Percentiles rank a stretch among this genome's conserved stretches.
Evolutionary conservation across 2,113 vertebrate species (phyloP).

Genomic region (Odobenus rosmarus): DNA sequence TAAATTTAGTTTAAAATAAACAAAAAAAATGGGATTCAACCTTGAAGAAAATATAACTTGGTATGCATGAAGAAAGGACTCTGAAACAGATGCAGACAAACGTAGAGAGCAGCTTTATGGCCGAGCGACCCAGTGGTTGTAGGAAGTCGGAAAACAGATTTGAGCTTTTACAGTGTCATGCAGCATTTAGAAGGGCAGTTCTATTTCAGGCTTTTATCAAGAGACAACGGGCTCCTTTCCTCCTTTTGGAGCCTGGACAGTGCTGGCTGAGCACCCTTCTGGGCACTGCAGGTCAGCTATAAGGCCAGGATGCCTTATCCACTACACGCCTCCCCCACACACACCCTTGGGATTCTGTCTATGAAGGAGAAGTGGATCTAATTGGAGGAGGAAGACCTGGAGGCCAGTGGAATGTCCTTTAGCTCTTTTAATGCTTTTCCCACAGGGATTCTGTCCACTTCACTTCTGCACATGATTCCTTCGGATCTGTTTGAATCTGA

Average conservation of each 20-base stretch:
- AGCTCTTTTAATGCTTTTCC: neutral
- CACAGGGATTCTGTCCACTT: neutral
- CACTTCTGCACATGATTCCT: neutral
- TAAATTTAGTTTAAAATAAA: slow-evolving; percentile 69
- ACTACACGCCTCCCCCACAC: too few relatives aligned
- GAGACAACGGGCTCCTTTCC: slow-evolving; percentile 51
- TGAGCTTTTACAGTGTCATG: slow-evolving; percentile 17
- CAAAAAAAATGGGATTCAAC: slow-evolving; percentile 57
- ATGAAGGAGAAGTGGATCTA: neutral
- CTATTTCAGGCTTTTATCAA: slow-evolving; percentile 69
- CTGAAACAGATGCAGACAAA: slow-evolving; percentile 53
- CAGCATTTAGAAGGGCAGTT: slow-evolving; percentile 54
- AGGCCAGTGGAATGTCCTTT: neutral
- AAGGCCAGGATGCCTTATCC: neutral
- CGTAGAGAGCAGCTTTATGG: slow-evolving; percentile 47
- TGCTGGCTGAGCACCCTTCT: neutral
- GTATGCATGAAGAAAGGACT: slow-evolving; percentile 41
- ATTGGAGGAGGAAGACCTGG: neutral
- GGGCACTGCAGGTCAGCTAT: neutral
- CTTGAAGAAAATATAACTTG: slow-evolving; percentile 6
- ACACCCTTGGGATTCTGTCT: neutral
- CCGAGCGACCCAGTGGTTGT: neutral
- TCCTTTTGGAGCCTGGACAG: neutral
- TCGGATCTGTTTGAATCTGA: neutral
- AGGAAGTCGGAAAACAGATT: slow-evolving; percentile 58